These are phyloP conservation scores for Isotomurus palustris DNA, from an alignment of 2,888 invertebrate species.

Conservation along the genomic window DNA sequence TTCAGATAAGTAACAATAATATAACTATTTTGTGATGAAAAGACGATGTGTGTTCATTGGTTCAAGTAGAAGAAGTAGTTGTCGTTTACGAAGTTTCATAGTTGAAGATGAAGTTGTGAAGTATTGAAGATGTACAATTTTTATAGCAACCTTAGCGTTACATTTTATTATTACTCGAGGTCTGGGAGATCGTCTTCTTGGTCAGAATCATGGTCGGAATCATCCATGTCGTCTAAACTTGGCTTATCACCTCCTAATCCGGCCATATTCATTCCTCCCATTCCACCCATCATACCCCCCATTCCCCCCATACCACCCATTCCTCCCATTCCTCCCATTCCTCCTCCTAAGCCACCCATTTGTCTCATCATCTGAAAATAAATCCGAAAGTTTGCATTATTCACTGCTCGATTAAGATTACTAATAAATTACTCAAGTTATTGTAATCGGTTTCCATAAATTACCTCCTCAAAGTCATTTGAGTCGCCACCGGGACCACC, in stretches of 20 bases:
- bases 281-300: slow-evolving; percentile 33
- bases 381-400: slow-evolving; percentile 7
- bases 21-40: too few relatives aligned
- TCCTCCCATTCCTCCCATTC: slow-evolving; percentile 47
- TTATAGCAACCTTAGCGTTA: background rate
- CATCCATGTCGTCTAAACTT: slow-evolving; percentile 68
- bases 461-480: slow-evolving; percentile 59
- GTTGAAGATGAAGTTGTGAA: background rate
- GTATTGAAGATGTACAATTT: too few relatives aligned
- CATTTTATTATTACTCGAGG: slow-evolving; percentile 58
- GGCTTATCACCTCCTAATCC: slow-evolving; percentile 57
- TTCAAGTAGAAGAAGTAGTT: background rate
- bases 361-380: slow-evolving; percentile 62
- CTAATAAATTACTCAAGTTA: background rate
- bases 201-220: slow-evolving; percentile 65
- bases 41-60: too few relatives aligned
- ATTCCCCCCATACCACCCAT: slow-evolving; percentile 26
- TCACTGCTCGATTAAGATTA: background rate
- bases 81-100: background rate
- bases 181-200: slow-evolving; percentile 70
- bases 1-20: too few relatives aligned
- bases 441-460: slow-evolving; percentile 7
- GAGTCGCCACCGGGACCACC: slow-evolving; percentile 37
- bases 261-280: slow-evolving; percentile 30
- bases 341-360: slow-evolving; percentile 64